Evolutionary conservation across 2,888 invertebrate genomes (phyloP).

Genomic region (Melieria omissa): DNA sequence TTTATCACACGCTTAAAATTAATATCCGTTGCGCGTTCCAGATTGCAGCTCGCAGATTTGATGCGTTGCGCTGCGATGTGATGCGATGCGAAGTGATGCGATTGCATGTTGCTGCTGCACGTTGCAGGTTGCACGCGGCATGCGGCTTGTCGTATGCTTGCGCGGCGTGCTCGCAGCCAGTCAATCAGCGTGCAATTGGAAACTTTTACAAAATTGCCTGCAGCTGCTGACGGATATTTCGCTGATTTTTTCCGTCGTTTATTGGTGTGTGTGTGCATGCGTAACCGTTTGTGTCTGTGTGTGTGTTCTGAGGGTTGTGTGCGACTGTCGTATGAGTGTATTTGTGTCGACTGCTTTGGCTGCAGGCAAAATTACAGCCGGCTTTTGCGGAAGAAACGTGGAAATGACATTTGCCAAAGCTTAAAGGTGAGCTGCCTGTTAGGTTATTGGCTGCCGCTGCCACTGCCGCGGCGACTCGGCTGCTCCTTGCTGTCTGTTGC

Average conservation of each 20-base stretch:
- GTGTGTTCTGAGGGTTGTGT: not conserved
- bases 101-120: not conserved
- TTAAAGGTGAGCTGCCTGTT: constrained; percentile 5
- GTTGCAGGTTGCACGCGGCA: not conserved
- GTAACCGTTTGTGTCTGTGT: constrained; percentile 16
- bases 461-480: too few relatives aligned
- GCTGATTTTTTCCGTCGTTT: constrained; percentile 39
- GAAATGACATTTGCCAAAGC: constrained; percentile 28
- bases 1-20: constrained; percentile 49
- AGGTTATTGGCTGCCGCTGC: too few relatives aligned
- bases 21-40: constrained; percentile 44
- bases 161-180: constrained; percentile 20
- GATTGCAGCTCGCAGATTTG: constrained; percentile 16
- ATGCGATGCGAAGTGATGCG: not conserved
- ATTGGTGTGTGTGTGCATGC: constrained; percentile 19
- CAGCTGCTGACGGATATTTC: constrained; percentile 46
- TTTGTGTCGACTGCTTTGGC: constrained; percentile 12
- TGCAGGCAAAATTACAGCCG: constrained; percentile 1
- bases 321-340: not conserved
- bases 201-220: constrained; percentile 44
- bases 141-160: not conserved
- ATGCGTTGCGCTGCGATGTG: not conserved
- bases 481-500: too few relatives aligned
- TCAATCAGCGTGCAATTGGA: constrained; percentile 47
- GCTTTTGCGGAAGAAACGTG: constrained; percentile 30